Evolutionary conservation across 2,888 invertebrate species (phyloP), one percentile per base, ranked within the genome.

Genomic region (Chaetoderma sp.): DNA sequence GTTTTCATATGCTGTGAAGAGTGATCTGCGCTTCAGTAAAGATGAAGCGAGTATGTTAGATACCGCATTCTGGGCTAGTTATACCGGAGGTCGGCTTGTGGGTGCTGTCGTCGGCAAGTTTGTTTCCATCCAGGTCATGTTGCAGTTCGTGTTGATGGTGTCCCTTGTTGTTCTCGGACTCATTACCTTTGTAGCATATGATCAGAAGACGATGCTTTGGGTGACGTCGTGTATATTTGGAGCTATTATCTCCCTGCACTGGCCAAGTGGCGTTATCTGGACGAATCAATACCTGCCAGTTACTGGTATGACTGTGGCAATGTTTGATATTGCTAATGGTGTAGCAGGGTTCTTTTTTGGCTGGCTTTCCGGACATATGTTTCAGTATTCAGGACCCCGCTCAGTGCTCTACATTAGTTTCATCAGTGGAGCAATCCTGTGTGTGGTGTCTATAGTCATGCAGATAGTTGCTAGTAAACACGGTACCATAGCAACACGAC

Each of bases 271-370:
- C 10, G 56, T 74, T n/a, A 63, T 72, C 0, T 74, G 65, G 52
- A 54, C 61, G 1, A 72, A 74, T 55, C 70, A 69, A n/a, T 70
- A 74, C 13, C 66, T 72, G 25, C 63, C 70, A 49, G 64, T 74
- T 5, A 66, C 69, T 54, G 74, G 72, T 23, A 44, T 70, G 13
- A 66, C 68, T 13, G 58, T 74, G 13, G 71, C 70, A 1, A 44
- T 74, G 16, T 52, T 70, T 18, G 63, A 65, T 6, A 64, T 74
- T 18, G 70, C 67, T 8, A 57, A 58, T 2, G 74, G 74, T 4
- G 56, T 67, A 16, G 72, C 72, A 21, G 60, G 68, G 21, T 50
- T 72, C 36, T 45, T 69, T 1, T 72, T 70, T 30, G 61, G 67
- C 32, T 69, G 70, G 68, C 44, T 70, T 2, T 62, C 66, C 27